Base-by-base conservation (phyloP, 2,888 invertebrate species). In the Cosmia pyralina region DNA sequence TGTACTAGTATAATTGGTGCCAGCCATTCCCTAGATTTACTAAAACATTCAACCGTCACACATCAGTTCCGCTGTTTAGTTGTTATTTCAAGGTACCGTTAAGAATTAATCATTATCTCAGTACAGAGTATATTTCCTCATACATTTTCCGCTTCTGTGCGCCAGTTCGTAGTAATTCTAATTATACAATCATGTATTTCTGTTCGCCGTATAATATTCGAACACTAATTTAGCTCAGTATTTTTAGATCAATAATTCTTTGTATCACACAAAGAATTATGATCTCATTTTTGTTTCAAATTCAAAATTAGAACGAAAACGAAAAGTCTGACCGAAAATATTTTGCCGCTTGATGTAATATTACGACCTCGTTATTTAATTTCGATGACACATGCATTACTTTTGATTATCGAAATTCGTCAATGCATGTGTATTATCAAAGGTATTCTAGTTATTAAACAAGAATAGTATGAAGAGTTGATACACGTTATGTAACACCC, bases 101-200 rank as follows among this genome's bases (percentile, higher is more conserved):
- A 3, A n/a, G n/a, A n/a, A n/a, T 10, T 59, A 80, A 81, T 81
- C 77, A 81, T 81, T 81, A 77, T 52, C 22, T 4, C 52, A 38
- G n/a, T 22, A 52, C n/a, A n/a, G 1, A 34, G 7, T 69, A 62
- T 64, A 70, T 78, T 82, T 81, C 81, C 72, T 80, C 72, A 67
- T 68, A 65, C 11, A 70, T 81, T 82, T 82, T 55, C 82, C 82
- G 69, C 74, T 60, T 68, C 59, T n/a, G n/a, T 17, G 46, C 38
- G 67, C 34, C 44, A 69, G 38, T 80, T 81, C 80, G 41, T 19
- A 34, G 63, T 77, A 81, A 69, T 66, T 81, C 77, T 77, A 69
- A 69, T 65, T 65, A 52, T 66, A 66, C 19, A 69, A 22, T 28
- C 6, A 13, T 46, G 15, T 71, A 66, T 72, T 68, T 74, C 34